These are phyloP conservation scores for Corythoichthys intestinalis DNA, from an alignment of 2,113 vertebrate genomes.

Conservation along the genomic window DNA sequence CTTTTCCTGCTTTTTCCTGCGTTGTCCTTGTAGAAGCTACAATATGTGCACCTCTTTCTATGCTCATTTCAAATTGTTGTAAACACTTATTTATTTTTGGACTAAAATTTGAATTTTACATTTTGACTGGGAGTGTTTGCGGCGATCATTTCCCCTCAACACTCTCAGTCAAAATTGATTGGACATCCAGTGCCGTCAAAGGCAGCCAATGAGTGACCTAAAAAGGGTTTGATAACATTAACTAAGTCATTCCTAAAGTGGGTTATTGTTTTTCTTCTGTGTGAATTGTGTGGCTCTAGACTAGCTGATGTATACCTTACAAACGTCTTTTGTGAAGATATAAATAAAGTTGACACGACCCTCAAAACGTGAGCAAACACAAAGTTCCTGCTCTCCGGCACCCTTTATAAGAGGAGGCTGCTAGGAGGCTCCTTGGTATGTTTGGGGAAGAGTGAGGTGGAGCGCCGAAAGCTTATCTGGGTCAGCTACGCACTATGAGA, in stretches of 20 bases:
- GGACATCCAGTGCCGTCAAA: no score
- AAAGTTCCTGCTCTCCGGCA: constrained; percentile 34
- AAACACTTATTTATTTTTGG: no score
- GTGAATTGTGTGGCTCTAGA: not conserved
- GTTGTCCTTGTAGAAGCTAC: no score
- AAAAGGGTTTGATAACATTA: no score
- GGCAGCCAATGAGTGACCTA: no score
- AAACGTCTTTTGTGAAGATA: not conserved
- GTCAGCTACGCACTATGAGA: constrained; percentile 51
- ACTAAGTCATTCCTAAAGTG: not conserved
- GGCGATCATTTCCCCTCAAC: no score
- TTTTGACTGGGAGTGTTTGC: no score
- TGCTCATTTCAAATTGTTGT: no score
- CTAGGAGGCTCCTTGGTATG: constrained; percentile 28
- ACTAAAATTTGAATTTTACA: no score
- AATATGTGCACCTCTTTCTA: no score
- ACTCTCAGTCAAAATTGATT: no score
- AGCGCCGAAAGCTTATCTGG: constrained; percentile 55
- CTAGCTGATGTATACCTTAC: not conserved
- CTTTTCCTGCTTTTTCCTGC: no score
- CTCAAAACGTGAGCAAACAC: constrained; percentile 28
- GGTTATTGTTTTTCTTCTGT: not conserved
- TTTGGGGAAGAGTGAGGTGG: constrained; percentile 16
- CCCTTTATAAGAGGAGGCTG: constrained; percentile 50
- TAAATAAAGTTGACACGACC: not conserved